Percentiles rank a stretch among this genome's conserved stretches.
These are phyloP conservation scores for Dryobates pubescens DNA, from an alignment of 2,797 vertebrate species.

Conservation along the genomic window DNA sequence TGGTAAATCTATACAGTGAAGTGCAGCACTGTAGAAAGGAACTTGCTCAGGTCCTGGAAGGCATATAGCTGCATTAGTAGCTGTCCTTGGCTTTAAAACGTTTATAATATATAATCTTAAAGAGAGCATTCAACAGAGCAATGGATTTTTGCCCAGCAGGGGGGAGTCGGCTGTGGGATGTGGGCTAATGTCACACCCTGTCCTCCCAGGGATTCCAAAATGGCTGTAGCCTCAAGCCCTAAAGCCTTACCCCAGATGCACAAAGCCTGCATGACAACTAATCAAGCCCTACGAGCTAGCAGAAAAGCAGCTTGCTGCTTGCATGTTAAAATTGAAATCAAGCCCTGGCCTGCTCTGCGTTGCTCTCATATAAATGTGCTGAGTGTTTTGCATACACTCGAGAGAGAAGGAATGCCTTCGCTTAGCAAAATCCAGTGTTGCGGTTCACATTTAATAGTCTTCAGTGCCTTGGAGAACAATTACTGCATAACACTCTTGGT, in stretches of 20 bases:
- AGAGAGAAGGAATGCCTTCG: conserved; percentile 4
- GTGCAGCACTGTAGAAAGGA: neutral
- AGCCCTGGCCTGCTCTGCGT: neutral
- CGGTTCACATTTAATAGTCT: neutral
- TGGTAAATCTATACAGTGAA: neutral
- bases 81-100: neutral
- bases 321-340: conserved; percentile 28
- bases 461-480: conserved; percentile 38
- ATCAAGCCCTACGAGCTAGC: conserved; percentile 1
- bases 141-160: neutral
- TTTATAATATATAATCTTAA: neutral
- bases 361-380: neutral
- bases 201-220: neutral
- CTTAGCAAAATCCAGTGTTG: conserved; percentile 15
- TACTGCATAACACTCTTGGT: neutral
- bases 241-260: neutral
- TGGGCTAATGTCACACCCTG: neutral
- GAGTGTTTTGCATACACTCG: conserved; percentile 4
- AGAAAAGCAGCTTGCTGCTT: conserved; percentile 16
- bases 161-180: neutral
- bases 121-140: neutral
- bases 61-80: neutral
- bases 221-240: neutral
- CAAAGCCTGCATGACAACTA: neutral
- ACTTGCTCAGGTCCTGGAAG: neutral